Conservation (phyloP, 23 tunicate genomes). For the Styela plicata region DNA sequence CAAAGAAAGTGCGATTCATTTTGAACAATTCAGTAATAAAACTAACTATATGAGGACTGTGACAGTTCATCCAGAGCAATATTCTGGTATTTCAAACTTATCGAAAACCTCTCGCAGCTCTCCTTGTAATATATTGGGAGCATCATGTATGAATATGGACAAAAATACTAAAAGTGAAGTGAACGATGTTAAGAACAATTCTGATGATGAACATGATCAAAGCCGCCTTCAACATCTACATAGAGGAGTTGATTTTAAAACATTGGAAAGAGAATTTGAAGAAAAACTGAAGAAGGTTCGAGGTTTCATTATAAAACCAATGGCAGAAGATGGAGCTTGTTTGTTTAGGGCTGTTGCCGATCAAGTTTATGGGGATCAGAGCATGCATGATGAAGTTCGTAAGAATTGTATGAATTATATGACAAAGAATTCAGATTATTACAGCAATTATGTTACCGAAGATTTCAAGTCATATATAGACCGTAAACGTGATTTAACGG, state of each 20-base stretch:
- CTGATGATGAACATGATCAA: conserved; percentile 89
- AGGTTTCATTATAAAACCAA: conserved; percentile 74
- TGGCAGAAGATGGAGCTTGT: conserved; percentile 96
- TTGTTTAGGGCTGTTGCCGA: conserved; percentile 94
- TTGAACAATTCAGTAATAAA: neutral
- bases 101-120: neutral
- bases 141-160: neutral
- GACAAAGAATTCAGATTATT: conserved; percentile 90
- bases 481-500: conserved; percentile 60
- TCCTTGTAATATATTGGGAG: neutral
- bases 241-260: conserved; percentile 70
- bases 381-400: conserved; percentile 91
- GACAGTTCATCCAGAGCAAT: neutral
- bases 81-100: neutral
- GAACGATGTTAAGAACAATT: conserved; percentile 60
- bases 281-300: conserved; percentile 64
- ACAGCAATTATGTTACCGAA: conserved; percentile 83
- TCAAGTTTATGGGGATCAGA: conserved; percentile 96
- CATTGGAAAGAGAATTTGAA: conserved; percentile 74
- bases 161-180: conserved; percentile 29
- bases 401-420: conserved; percentile 92
- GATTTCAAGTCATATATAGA: conserved; percentile 74
- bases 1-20: neutral
- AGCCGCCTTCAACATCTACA: conserved; percentile 39
- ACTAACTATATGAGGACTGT: neutral